These are phyloP conservation scores for Lasioglossum albipes DNA, from an alignment of 1,140 invertebrate genomes.

Conservation along the genomic window DNA sequence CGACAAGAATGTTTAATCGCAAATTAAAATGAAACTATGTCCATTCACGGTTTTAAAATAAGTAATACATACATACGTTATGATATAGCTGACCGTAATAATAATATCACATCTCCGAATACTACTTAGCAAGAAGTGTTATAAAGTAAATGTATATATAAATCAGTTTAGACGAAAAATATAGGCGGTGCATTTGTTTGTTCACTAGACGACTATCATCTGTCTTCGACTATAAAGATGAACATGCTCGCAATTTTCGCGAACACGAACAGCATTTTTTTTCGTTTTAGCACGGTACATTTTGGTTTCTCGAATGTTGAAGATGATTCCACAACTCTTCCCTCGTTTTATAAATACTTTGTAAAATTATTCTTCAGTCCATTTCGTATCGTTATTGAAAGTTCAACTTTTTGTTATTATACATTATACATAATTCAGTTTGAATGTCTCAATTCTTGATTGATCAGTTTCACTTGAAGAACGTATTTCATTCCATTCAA, in stretches of 20 bases:
- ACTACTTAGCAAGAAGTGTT: constrained; percentile 66
- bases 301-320: constrained; percentile 22
- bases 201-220: constrained; percentile 63
- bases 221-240: constrained; percentile 34
- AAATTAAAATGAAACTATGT: constrained; percentile 44
- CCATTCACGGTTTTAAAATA: constrained; percentile 35
- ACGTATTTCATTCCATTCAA: constrained; percentile 10
- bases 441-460: constrained; percentile 13
- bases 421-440: constrained; percentile 29
- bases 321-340: constrained; percentile 48
- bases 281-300: constrained; percentile 4
- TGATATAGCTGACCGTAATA: constrained; percentile 49
- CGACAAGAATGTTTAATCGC: constrained; percentile 19
- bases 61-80: constrained; percentile 50
- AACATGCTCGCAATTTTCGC: constrained; percentile 22
- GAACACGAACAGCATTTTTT: constrained; percentile 1
- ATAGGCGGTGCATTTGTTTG: constrained; percentile 68
- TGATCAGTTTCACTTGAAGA: constrained; percentile 12
- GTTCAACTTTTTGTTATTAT: constrained; percentile 3
- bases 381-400: constrained; percentile 45
- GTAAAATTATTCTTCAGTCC: constrained; percentile 58
- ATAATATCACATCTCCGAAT: constrained; percentile 75
- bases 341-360: constrained; percentile 59
- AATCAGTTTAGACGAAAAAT: constrained; percentile 73
- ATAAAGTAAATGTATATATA: constrained; percentile 71